Base-by-base conservation (phyloP, 2,113 vertebrate genomes). In the Leptobrachium leishanense region DNA sequence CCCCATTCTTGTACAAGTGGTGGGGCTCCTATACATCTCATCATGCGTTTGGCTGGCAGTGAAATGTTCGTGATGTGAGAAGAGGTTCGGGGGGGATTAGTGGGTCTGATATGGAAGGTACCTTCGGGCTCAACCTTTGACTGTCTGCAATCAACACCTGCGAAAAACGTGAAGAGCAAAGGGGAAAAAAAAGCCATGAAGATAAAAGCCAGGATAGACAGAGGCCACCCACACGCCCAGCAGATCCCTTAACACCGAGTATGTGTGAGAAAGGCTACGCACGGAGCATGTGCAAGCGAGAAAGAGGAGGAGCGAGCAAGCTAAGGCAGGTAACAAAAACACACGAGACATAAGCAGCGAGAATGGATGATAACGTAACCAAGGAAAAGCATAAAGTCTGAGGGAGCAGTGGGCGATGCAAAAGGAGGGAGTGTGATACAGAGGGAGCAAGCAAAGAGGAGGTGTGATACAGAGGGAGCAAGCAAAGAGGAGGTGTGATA, bases 71-170 rank as follows among this genome's bases (percentile, higher is more conserved):
- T 67, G 62, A 59, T 7, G 66, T 72, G 62, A 41, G 44, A 5
- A 68, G 53, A n/a, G 3, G 65, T 31, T 42, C 3, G 54, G 9
- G 39, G 64, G 80, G 13, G 59, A 70, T 50, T 63, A 72, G 63
- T 73, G 70, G 81, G 82, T 80, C 81, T 79, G 43, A 74, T 74
- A 43, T 78, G 81, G 84, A 81, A 69, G 84, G 89, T 96, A 96
- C 95, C 95, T 90, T 95, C 94, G 86, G 78, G 66, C 72, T 95
- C 94, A 72, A 68, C 79, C 90, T 92, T 93, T 91, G 59, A 59
- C 72, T 87, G 83, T 90, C 92, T 94, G 85, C 82, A 84, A 77
- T 91, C 89, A 44, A 93, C 90, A 86, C 86, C 92, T 95, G 92
- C 83, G 94, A 93, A 1, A 79, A 88, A 87, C 90, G 88, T 74